These are phyloP conservation scores for Falco concolor DNA, from an alignment of 2,797 vertebrate species.

Conservation along the genomic window DNA sequence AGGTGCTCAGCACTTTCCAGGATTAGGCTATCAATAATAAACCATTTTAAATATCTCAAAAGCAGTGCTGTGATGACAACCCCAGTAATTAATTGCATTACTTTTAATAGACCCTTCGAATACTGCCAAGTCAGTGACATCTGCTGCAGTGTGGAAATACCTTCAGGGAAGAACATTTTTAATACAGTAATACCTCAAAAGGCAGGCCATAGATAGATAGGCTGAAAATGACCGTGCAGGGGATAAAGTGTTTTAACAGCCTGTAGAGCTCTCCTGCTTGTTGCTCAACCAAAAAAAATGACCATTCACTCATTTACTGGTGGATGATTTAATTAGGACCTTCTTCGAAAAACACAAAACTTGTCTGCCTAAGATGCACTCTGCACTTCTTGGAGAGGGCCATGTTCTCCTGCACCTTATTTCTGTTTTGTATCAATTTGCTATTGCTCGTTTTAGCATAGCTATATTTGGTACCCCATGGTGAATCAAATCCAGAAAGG, in stretches of 20 bases:
- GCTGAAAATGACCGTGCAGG: conserved; percentile 52
- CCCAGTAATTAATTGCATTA: conserved; percentile 69
- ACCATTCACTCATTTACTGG: neutral
- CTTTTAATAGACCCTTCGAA: conserved; percentile 78
- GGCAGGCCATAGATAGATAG: conserved; percentile 53
- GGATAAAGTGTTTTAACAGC: neutral
- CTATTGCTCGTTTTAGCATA: neutral
- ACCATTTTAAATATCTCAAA: conserved; percentile 60
- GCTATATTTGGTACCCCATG: neutral
- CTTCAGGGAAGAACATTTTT: conserved; percentile 73
- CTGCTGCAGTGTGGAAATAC: conserved; percentile 63
- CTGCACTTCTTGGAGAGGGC: neutral
- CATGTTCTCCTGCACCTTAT: neutral
- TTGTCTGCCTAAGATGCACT: neutral
- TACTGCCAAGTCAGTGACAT: conserved; percentile 76
- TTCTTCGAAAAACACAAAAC: neutral
- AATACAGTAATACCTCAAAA: conserved; percentile 59
- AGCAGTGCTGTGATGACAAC: conserved; percentile 69
- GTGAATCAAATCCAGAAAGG: neutral
- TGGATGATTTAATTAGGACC: neutral
- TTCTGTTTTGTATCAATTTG: neutral
- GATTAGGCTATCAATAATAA: conserved; percentile 50
- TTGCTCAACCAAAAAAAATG: neutral
- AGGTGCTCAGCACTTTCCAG: neutral
- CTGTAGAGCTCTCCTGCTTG: neutral